phyloP scores from a whole-genome alignment of 2,113 vertebrate genomes.

The Silurus glanis region DNA sequence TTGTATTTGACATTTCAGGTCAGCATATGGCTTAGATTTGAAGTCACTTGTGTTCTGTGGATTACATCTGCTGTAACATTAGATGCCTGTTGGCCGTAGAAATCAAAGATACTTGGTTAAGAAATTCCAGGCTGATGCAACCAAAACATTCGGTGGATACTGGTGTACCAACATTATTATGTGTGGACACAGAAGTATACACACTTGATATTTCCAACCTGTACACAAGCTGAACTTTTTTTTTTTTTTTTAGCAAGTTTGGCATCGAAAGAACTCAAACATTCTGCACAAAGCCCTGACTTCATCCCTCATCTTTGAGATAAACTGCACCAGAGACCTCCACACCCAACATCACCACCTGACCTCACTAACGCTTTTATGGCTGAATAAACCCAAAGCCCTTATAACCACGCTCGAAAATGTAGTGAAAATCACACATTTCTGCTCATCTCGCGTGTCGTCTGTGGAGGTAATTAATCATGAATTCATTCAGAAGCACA shows the following conservation, averaged over 20 bases:
- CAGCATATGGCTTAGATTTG: background rate
- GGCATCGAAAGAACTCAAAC: background rate
- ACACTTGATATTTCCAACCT: background rate
- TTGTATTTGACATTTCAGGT: background rate
- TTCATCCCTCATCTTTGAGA: background rate
- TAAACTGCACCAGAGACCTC: background rate
- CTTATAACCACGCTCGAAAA: background rate
- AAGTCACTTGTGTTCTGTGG: background rate
- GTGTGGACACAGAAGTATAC: background rate
- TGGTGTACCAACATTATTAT: background rate
- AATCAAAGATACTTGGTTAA: background rate
- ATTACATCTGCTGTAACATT: background rate
- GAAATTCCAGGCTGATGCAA: background rate
- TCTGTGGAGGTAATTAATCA: background rate
- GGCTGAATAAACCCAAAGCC: background rate
- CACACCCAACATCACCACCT: background rate
- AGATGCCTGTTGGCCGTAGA: too few species aligned
- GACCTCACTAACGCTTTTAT: background rate
- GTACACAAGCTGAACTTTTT: background rate
- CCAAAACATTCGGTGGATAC: background rate
- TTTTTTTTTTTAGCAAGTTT: background rate
- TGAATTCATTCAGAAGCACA: background rate
- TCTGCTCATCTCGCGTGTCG: background rate
- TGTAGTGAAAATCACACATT: background rate
- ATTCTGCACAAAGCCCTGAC: background rate